Base-by-base conservation (phyloP, 2,797 vertebrate genomes). In the Centroberyx gerrardi region DNA sequence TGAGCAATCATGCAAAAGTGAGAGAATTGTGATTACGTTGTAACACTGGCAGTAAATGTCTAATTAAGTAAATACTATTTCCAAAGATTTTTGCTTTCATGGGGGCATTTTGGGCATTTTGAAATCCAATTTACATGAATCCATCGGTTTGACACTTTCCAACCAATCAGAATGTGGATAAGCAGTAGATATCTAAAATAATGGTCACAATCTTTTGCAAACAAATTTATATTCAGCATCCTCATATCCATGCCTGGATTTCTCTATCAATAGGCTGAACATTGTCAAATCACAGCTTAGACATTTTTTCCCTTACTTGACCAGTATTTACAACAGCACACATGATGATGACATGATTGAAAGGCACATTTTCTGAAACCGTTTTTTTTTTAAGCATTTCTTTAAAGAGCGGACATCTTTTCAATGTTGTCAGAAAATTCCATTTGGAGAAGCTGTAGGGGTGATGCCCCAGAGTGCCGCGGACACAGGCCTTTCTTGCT, bases 381-480 rank as follows among this genome's bases (percentile, higher is more conserved):
- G 0, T 52, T 68, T 72, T 83, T 22, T 22, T 22, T 84, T 78
- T 44, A 63, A 78, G 33, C 59, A 66, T 77, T 51, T 82, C 53
- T 87, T 86, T 87, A 81, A 88, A 80, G 72, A 80, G 78, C 71
- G 60, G 60, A 82, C 82, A 74, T 68, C 69, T 85, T 68, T 73
- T 78, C 67, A 72, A 64, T 38, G 27, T 12, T 66, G 66, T 62
- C 74, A 71, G 82, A 82, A 74, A 74, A 65, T 74, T 86, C 81
- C 84, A 92, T 81, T 81, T 33, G 62, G 18, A 54, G 60, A 12
- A 62, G 56, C 61, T 67, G 44, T 52, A 75, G 78, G 81, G 81
- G 79, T 72, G 71, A 71, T 63, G 72, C 68, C 58, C 76, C 64
- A 62, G 38, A 79, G 31, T 59, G 72, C 62, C 59, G 18, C 27